These are phyloP conservation scores for Subanguina moxae DNA, from an alignment of 1,140 invertebrate genomes.

Conservation along the genomic window DNA sequence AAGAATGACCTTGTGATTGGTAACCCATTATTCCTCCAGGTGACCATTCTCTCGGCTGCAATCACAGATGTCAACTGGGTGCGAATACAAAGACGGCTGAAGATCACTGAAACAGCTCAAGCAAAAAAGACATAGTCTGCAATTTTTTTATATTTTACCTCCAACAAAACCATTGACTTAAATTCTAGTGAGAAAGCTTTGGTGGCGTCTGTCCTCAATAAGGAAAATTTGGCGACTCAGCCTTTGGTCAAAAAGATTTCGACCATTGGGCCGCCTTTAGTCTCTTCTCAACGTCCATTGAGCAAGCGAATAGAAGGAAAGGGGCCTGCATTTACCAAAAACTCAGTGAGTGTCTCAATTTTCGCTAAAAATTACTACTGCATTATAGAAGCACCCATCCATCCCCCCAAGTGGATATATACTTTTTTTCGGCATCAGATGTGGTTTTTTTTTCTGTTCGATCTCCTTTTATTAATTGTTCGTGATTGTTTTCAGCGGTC, in stretches of 20 bases:
- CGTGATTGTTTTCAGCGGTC: too few relatives aligned
- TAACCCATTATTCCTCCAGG: background rate
- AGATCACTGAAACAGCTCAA: background rate
- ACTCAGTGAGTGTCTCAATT: background rate
- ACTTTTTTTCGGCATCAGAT: too few relatives aligned
- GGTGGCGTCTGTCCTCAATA: background rate
- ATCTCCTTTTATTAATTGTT: too few relatives aligned
- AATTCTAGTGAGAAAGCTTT: background rate
- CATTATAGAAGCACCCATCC: too few relatives aligned
- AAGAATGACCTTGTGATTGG: too few relatives aligned
- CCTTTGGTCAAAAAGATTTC: background rate
- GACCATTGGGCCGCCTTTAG: background rate
- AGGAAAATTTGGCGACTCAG: background rate
- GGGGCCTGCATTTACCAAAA: background rate
- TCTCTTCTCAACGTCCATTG: background rate
- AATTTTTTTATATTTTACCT: background rate
- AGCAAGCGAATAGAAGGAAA: background rate
- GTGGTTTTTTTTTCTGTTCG: too few relatives aligned
- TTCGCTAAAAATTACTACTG: too few relatives aligned
- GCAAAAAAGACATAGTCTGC: background rate
- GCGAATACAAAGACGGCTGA: background rate
- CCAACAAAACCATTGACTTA: background rate
- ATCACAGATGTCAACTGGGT: constrained; percentile 16
- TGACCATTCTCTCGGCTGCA: constrained; percentile 15
- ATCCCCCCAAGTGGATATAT: too few relatives aligned